Percentiles rank a stretch among this genome's conserved stretches.
Evolutionary conservation across 2,113 vertebrate genomes (phyloP).

Genomic region (Hippocampus guttulatus): DNA sequence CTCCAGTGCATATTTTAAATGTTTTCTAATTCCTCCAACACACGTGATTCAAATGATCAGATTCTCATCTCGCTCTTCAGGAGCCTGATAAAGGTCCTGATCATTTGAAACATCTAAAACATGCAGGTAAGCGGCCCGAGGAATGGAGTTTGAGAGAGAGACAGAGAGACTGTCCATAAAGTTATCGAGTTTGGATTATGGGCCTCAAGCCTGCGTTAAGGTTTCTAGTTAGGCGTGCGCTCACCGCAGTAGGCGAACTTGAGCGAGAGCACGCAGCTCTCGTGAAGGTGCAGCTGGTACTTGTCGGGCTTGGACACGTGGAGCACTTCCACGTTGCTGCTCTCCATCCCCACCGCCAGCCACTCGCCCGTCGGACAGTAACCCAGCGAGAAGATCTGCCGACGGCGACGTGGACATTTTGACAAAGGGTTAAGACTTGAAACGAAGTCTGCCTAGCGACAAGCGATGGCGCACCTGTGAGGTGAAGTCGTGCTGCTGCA

Average conservation of each 20-base stretch:
- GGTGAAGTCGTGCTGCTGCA: conserved; percentile 76
- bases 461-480: conserved; percentile 60
- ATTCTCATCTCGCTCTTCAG: no score
- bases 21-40: no score
- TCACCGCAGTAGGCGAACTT: conserved; percentile 78
- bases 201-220: not conserved
- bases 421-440: not conserved
- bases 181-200: no score
- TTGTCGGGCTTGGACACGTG: conserved; percentile 69
- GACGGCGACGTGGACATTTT: not conserved
- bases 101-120: no score
- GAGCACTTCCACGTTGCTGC: conserved; percentile 80
- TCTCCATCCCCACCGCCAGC: conserved; percentile 80
- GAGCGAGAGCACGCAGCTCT: conserved; percentile 72
- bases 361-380: conserved; percentile 76
- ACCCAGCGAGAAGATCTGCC: conserved; percentile 73
- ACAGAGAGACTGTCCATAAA: no score
- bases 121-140: no score
- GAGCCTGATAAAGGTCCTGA: no score
- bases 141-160: no score
- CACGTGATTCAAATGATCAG: no score
- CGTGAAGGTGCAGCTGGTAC: conserved; percentile 72
- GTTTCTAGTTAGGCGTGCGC: not conserved
- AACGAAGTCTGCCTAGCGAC: not conserved
- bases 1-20: no score